phyloP scores from a whole-genome alignment of 2,113 vertebrate genomes.

The Scopus umbretta region DNA sequence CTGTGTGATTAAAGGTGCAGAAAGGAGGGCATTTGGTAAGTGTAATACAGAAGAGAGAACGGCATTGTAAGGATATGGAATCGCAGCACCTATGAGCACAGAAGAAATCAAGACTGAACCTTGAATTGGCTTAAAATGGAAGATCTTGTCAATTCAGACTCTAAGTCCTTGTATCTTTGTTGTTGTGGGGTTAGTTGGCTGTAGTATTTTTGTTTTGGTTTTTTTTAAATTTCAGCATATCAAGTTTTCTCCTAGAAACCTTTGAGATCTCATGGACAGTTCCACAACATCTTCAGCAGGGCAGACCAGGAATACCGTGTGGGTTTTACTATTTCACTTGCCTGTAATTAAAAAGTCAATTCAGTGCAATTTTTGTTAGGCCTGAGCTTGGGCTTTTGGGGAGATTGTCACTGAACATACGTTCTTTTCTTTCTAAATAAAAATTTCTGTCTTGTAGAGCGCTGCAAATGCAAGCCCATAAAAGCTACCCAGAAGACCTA shows the following conservation, averaged over 20 bases:
- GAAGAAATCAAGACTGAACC: neutral
- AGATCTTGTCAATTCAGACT: neutral
- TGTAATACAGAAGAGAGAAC: neutral
- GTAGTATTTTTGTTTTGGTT: neutral
- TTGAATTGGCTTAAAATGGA: neutral
- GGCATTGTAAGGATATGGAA: neutral
- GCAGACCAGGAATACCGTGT: neutral
- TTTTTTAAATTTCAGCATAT: neutral
- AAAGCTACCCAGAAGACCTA: constrained; percentile 86
- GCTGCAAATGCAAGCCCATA: constrained; percentile 87
- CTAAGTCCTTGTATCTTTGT: neutral
- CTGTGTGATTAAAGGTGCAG: neutral
- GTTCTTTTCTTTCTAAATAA: neutral
- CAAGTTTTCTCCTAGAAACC: neutral
- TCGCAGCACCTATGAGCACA: neutral
- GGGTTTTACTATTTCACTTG: neutral
- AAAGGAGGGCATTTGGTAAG: neutral
- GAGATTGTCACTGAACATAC: neutral
- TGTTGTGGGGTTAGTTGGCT: neutral
- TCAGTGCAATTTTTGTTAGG: neutral
- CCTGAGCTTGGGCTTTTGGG: neutral
- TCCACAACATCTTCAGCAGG: neutral
- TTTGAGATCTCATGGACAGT: neutral
- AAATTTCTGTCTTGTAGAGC: constrained; percentile 74
- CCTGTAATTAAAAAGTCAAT: neutral